Percentiles rank a stretch among this genome's conserved stretches.
phyloP scores from a whole-genome alignment of 2,113 vertebrate species.

The Pandion haliaetus region DNA sequence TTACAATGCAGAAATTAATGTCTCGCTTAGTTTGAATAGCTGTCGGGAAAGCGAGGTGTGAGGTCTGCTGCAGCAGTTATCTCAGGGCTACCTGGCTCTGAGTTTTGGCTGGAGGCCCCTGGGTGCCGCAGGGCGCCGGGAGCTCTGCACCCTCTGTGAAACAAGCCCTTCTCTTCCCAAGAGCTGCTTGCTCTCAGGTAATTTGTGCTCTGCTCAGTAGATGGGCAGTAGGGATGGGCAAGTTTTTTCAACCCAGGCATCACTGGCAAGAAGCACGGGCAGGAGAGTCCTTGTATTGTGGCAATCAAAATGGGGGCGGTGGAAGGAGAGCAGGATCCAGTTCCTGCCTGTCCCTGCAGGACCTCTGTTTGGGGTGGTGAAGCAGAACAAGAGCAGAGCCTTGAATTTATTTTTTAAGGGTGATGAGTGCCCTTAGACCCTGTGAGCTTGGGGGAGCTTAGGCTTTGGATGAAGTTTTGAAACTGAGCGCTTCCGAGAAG shows the following conservation, averaged over 20 bases:
- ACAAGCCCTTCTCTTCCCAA: fast-evolving
- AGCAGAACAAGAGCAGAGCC: not conserved
- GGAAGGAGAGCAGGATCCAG: not conserved
- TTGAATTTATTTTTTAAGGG: not conserved
- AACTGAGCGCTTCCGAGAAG: fast-evolving
- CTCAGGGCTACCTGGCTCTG: fast-evolving
- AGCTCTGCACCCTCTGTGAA: fast-evolving
- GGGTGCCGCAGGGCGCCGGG: fast-evolving
- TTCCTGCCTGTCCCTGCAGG: not conserved
- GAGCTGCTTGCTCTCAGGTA: fast-evolving
- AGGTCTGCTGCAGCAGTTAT: not conserved
- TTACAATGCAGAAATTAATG: not conserved
- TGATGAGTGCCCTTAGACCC: not conserved
- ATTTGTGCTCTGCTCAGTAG: too few species aligned
- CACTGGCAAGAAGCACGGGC: fast-evolving
- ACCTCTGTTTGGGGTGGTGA: not conserved
- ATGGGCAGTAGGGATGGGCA: not conserved
- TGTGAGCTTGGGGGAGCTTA: too few species aligned
- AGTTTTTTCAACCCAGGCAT: fast-evolving
- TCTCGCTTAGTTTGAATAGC: fast-evolving
- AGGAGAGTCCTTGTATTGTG: fast-evolving
- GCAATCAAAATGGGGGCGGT: fast-evolving
- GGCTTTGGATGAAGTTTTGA: not conserved
- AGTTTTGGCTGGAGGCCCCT: not conserved
- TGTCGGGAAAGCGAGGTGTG: not conserved